A percentile compares a stretch with the other conserved stretches of the same genome.
These are phyloP conservation scores for Philaenus spumarius DNA, from an alignment of 1,140 invertebrate species.

Conservation along the genomic window DNA sequence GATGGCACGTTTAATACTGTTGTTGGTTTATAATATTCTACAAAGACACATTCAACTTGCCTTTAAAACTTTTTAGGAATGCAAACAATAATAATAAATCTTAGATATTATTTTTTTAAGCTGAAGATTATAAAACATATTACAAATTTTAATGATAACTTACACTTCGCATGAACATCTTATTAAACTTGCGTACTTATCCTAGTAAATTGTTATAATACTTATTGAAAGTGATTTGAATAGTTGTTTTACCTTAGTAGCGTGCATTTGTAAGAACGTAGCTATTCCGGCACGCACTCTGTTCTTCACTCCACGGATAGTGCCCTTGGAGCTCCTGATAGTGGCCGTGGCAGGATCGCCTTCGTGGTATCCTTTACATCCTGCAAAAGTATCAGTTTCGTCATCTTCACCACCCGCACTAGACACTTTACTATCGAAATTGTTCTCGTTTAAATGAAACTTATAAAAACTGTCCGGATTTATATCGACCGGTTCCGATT, in stretches of 20 bases:
- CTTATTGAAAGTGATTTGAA: too few species aligned
- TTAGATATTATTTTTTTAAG: too few species aligned
- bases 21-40: too few species aligned
- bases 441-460: slow-evolving; percentile 73
- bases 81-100: too few species aligned
- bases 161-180: too few species aligned
- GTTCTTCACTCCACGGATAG: slow-evolving; percentile 88
- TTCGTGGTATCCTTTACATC: slow-evolving; percentile 65
- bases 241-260: slow-evolving; percentile 57
- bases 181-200: too few species aligned
- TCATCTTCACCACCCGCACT: slow-evolving; percentile 44
- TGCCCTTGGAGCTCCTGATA: slow-evolving; percentile 83
- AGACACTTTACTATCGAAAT: slow-evolving; percentile 40
- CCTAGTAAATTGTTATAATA: too few species aligned
- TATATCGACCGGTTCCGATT: background rate
- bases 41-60: too few species aligned
- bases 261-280: slow-evolving; percentile 80
- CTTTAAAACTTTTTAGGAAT: too few species aligned
- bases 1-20: too few species aligned
- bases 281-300: slow-evolving; percentile 88
- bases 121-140: too few species aligned
- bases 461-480: slow-evolving; percentile 54
- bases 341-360: slow-evolving; percentile 55
- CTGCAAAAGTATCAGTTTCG: slow-evolving; percentile 72
- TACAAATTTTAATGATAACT: too few species aligned